Percentiles rank a stretch among this genome's conserved stretches.
These are phyloP conservation scores for Drosophila kambysellisi DNA, from an alignment of 2,888 invertebrate genomes.

Conservation along the genomic window DNA sequence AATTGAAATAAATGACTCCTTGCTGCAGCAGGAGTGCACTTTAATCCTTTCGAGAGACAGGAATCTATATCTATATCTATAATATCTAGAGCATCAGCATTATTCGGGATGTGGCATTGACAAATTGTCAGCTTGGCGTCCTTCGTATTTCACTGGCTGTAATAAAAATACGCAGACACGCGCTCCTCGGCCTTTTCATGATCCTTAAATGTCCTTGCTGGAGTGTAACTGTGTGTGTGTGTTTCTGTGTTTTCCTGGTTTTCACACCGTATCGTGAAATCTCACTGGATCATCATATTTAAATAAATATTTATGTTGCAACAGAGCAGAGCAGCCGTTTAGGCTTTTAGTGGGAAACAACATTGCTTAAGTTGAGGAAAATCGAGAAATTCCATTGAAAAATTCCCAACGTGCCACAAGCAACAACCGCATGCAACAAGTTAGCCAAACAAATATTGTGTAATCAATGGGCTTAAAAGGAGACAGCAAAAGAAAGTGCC, in stretches of 20 bases:
- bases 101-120: slow-evolving; percentile 24
- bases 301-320: slow-evolving; percentile 75
- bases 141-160: slow-evolving; percentile 43
- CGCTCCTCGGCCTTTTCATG: slow-evolving; percentile 11
- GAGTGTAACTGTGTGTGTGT: background rate
- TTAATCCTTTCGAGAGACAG: slow-evolving; percentile 53
- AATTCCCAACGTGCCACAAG: slow-evolving; percentile 4
- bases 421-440: slow-evolving; percentile 59
- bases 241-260: slow-evolving; percentile 48
- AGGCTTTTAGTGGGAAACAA: slow-evolving; percentile 72
- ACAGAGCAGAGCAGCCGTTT: slow-evolving; percentile 52
- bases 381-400: slow-evolving; percentile 59
- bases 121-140: slow-evolving; percentile 23
- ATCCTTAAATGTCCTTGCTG: slow-evolving; percentile 45
- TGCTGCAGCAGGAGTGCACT: slow-evolving; percentile 31
- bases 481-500: background rate
- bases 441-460: slow-evolving; percentile 44
- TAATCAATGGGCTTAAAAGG: slow-evolving; percentile 30
- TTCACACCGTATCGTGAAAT: slow-evolving; percentile 71
- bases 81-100: slow-evolving; percentile 12
- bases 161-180: slow-evolving; percentile 27
- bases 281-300: slow-evolving; percentile 68
- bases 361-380: slow-evolving; percentile 7
- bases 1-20: slow-evolving; percentile 40
- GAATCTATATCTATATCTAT: slow-evolving; percentile 6